phyloP scores from a whole-genome alignment of 2,797 vertebrate genomes.

The Sebastes goodei region DNA sequence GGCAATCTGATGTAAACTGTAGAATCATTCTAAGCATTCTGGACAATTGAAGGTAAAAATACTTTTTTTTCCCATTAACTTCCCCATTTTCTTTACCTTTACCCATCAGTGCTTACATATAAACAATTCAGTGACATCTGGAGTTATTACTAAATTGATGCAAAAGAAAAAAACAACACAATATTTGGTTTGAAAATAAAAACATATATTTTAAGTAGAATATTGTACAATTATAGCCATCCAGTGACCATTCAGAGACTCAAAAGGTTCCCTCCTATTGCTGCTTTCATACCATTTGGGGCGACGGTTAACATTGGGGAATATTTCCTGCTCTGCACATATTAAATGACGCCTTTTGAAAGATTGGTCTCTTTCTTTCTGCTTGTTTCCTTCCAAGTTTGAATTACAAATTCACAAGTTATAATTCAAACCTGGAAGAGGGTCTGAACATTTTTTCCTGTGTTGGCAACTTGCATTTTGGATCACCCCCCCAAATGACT shows the following conservation, averaged over 20 bases:
- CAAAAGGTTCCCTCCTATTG: conserved; percentile 82
- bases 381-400: conserved; percentile 1
- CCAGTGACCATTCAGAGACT: conserved; percentile 67
- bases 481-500: conserved; percentile 43
- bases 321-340: background rate
- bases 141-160: conserved; percentile 72
- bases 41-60: conserved; percentile 72
- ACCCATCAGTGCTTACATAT: conserved; percentile 72
- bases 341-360: background rate
- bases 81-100: conserved; percentile 59
- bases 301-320: background rate
- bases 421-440: conserved; percentile 18
- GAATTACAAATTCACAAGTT: background rate
- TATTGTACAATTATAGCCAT: conserved; percentile 61
- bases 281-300: conserved; percentile 59
- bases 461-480: background rate
- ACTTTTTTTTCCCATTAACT: conserved; percentile 33
- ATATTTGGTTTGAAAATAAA: conserved; percentile 64
- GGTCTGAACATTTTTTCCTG: background rate
- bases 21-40: conserved; percentile 71
- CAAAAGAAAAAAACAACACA: conserved; percentile 57
- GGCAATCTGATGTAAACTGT: conserved; percentile 73
- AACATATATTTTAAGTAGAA: conserved; percentile 55
- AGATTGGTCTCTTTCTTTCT: conserved; percentile 5
- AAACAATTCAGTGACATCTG: conserved; percentile 76